These are phyloP conservation scores for Ostrea edulis DNA, from an alignment of 1,140 invertebrate genomes.

Conservation along the genomic window DNA sequence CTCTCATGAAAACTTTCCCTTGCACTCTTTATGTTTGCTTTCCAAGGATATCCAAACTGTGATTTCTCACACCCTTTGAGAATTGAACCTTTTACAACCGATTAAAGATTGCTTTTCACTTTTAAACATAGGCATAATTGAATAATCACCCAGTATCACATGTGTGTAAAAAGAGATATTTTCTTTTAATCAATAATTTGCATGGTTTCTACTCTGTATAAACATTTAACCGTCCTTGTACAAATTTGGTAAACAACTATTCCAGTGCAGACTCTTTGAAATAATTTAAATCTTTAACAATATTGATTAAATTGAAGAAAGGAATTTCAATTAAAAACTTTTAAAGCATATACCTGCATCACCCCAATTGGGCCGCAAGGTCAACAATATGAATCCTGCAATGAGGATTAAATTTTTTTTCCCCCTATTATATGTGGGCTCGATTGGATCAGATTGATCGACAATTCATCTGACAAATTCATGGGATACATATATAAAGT, in stretches of 20 bases:
- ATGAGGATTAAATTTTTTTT: not conserved
- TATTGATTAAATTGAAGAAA: slow-evolving; percentile 2
- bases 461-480: not conserved
- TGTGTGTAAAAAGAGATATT: not conserved
- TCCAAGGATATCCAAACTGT: not conserved
- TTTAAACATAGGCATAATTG: slow-evolving; percentile 8
- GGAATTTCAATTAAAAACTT: slow-evolving; percentile 25
- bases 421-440: not conserved
- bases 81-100: not conserved
- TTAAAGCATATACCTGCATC: not conserved
- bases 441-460: not conserved
- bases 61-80: not conserved
- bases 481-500: not conserved
- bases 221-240: not conserved
- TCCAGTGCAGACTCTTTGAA: not conserved
- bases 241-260: not conserved
- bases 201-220: not conserved
- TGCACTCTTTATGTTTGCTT: not conserved
- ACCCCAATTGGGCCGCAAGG: not conserved
- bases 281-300: not conserved
- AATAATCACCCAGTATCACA: not conserved
- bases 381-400: not conserved
- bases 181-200: slow-evolving; percentile 30
- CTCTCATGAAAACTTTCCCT: not conserved
- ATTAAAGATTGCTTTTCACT: slow-evolving; percentile 9